Evolutionary conservation across 64 coral and sea anemone species (phyloP).

Genomic region (Astreopora myriophthalma): DNA sequence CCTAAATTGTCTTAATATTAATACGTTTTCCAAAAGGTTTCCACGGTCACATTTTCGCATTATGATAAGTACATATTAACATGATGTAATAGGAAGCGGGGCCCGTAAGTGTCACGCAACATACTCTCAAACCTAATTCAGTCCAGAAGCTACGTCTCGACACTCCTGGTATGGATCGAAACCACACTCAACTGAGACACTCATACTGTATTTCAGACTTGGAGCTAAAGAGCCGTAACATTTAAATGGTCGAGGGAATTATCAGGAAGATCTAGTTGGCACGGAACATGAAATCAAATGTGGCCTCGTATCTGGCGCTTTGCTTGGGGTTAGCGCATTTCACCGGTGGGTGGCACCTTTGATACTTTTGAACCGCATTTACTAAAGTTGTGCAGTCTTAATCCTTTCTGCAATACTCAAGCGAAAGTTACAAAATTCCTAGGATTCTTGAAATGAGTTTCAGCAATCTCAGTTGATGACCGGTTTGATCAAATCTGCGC

Average conservation of each 20-base stretch:
- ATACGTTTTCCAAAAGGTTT: not conserved
- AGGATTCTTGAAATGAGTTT: not conserved
- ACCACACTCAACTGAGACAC: not conserved
- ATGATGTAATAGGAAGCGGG: not conserved
- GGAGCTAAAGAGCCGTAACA: not conserved
- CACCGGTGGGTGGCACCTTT: too few species aligned
- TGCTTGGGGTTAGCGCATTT: not conserved
- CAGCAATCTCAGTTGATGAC: not conserved
- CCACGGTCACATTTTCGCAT: not conserved
- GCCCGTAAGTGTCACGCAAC: not conserved
- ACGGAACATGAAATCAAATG: not conserved
- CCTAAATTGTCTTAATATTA: too few species aligned
- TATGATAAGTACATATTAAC: not conserved
- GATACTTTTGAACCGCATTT: not conserved
- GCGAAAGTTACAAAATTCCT: not conserved
- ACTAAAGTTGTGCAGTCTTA: not conserved
- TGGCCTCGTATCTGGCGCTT: not conserved
- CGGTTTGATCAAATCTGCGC: not conserved
- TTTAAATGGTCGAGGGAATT: not conserved
- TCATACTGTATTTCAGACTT: not conserved
- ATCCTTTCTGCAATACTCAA: not conserved
- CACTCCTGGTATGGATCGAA: not conserved
- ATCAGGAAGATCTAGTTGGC: not conserved
- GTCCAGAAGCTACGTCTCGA: too few species aligned
- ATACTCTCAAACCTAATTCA: too few species aligned